Base-by-base conservation (phyloP, 2,888 invertebrate species). In the Reticulitermes lucifugus region DNA sequence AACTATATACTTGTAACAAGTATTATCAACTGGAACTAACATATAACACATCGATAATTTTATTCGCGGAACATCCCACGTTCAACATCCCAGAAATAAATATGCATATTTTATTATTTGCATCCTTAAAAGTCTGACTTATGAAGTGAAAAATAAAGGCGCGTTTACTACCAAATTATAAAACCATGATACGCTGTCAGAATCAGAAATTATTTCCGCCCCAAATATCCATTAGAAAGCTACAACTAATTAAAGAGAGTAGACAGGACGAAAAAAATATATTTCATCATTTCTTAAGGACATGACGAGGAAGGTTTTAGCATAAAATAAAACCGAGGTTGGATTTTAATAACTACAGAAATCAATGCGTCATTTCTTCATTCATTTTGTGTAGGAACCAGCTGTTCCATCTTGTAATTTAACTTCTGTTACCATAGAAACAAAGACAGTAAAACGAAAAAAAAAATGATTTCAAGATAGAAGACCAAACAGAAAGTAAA, bases 361-460 rank as follows among this genome's bases (percentile, higher is more conserved):
- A 46, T 77, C 77, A 77, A 77, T 77, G 77, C 77, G 43, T 46
- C 77, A 77, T 41, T 73, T 59, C 35, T 60, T 80, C 59, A 80
- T 80, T 59, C 59, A 80, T 65, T 81, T 35, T 70, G 65, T 43
- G 81, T 65, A n/a, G 70, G 41, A 70, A 65, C 22, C 81, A 41
- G 81, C 60, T 80, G 60, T 60, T 80, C 41, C 80, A 59, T 21
- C 41, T 60, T 41, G 80, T 80, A 80, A 80, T 22, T 80, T 60
- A 21, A 80, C 60, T 80, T 79, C 59, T 80, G 29, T 60, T 14
- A 35, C 80, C 80, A 59, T n/a, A 35, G 59, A 21, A 21, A 80
- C 59, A 41, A 60, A 80, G 60, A 46, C 9, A 46, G 35, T 1
- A 46, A 12, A 65, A 43, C 7, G 65, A 41, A 35, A 79, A 29